Evolutionary conservation across 2,888 invertebrate genomes (phyloP), one percentile per base, ranked within the genome.

Genomic region (Stictocephala bisonia): DNA sequence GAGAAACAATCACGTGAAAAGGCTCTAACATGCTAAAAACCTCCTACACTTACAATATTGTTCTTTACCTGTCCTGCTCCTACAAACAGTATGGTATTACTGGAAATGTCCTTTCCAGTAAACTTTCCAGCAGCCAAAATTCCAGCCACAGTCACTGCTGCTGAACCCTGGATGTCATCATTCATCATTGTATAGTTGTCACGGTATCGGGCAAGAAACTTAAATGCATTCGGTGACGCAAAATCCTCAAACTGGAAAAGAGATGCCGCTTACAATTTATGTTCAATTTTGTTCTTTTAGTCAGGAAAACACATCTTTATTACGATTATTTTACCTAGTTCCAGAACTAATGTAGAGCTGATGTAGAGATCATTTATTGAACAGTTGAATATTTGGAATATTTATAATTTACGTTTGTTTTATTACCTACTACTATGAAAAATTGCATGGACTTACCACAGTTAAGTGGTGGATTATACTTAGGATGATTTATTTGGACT

Each of bases 161-260:
- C 99, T 0, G 98, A 97, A 79, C 98, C 97, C 85, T 99, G 98
- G 82, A 99, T 99, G 82, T 99, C 99, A 82, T 99, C 99, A 85
- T 99, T 99, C 85, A 99, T 99, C 24, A 97, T 97, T 85, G 99
- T 99, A 84, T 96, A 99, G 77, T 89, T 89, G 81, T 93, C 86
- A 74, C 96, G 89, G 85, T 97, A 99, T 84, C 94, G 95, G 81
- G 93, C 93, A 73, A 99, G 86, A 77, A 98, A 90, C 53, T 94
- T 90, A 85, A 97, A 97, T n/a, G 99, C 99, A 86, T 99, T 99
- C 80, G 92, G 90, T 81, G 98, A 95, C 41, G 95, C 99, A 85
- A 99, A 99, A 85, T 99, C 99, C 87, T 99, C 99, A 84, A 97
- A 97, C 89, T 97, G 90, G 64, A 90, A 82, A 73, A n/a, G n/a